Evolutionary conservation across 1,140 invertebrate genomes (phyloP), one percentile per base, ranked within the genome.

Genomic region (Pseudomyrmex dendroicus): DNA sequence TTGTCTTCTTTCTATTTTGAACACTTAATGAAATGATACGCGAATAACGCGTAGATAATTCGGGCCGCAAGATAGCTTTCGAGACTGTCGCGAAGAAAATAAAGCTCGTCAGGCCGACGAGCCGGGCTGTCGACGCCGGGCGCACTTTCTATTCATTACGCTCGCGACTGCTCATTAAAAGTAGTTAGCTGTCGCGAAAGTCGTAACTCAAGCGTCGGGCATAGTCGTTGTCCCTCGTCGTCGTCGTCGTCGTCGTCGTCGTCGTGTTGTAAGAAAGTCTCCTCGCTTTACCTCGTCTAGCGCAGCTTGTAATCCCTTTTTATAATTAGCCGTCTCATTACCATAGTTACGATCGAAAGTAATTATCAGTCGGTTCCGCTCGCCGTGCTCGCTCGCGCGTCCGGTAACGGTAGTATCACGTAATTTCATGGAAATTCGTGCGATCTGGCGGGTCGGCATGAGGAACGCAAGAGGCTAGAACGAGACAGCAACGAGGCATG

Each of bases 341-440:
- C 86, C 89, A 89, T 89, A 90, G 88, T 89, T 87, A 89, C 84
- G 86, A 90, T 90, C 87, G 86, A 88, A 83, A 89, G 82, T 87
- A 88, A 90, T 90, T 88, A 89, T 89, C 86, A 86, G 77, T 66
- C 62, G 56, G 80, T 74, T 67, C 46, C 85, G 44, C 74, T 78
- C 44, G 66, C 17, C 35, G 9, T 63, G 17, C 10, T 66, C n/a
- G 59, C 54, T 67, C 25, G 54, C 52, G 56, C 66, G 50, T 22
- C 25, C 17, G 76, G 52, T 85, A 80, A 35, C 35, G 35, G 35
- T 35, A 35, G 35, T 52, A 52, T 89, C 84, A 78, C 82, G 87
- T 87, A 87, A 89, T 89, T 89, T 89, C 76, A 89, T 89, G 87
- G 85, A 89, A 89, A 89, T 89, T 89, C 73, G 67, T 73, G 54